These are phyloP conservation scores for Andrena marginata DNA, from an alignment of 2,888 invertebrate genomes.

Conservation along the genomic window DNA sequence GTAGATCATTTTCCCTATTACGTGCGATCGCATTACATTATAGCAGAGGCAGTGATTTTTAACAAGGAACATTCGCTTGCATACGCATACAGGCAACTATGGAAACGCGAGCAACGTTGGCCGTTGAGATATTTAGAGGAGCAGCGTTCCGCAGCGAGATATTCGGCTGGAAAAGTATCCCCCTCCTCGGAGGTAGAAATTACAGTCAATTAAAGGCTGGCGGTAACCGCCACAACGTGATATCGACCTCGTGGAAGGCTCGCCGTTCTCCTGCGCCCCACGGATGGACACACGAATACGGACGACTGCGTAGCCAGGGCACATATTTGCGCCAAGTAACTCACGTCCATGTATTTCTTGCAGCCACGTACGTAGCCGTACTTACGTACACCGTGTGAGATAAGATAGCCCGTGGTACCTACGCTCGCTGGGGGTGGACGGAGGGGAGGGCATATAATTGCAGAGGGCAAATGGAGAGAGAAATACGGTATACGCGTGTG, in stretches of 20 bases:
- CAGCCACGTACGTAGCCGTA: slow-evolving; percentile 66
- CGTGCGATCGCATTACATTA: too few species aligned
- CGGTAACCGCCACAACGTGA: slow-evolving; percentile 68
- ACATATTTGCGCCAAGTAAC: slow-evolving; percentile 63
- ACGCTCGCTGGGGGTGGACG: slow-evolving; percentile 46
- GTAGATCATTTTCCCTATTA: too few species aligned
- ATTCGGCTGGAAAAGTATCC: slow-evolving; percentile 42
- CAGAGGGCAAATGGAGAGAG: slow-evolving; percentile 68
- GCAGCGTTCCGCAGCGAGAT: not conserved
- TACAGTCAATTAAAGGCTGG: slow-evolving; percentile 76
- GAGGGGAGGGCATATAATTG: slow-evolving; percentile 72
- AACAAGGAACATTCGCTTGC: too few species aligned
- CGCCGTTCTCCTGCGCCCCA: slow-evolving; percentile 19
- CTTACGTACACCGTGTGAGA: slow-evolving; percentile 70
- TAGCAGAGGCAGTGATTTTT: too few species aligned
- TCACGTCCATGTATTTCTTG: slow-evolving; percentile 63
- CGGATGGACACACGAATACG: slow-evolving; percentile 55
- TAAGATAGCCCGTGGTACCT: slow-evolving; percentile 67
- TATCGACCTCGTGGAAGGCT: slow-evolving; percentile 68
- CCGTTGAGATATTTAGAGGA: slow-evolving; percentile 12
- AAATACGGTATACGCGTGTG: slow-evolving; percentile 37
- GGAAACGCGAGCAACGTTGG: not conserved
- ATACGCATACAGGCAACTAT: not conserved
- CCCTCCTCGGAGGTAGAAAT: slow-evolving; percentile 67
- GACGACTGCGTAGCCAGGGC: slow-evolving; percentile 35